These are phyloP conservation scores for Gnathonemus longibarbis DNA, from an alignment of 2,113 vertebrate genomes.

Conservation along the genomic window DNA sequence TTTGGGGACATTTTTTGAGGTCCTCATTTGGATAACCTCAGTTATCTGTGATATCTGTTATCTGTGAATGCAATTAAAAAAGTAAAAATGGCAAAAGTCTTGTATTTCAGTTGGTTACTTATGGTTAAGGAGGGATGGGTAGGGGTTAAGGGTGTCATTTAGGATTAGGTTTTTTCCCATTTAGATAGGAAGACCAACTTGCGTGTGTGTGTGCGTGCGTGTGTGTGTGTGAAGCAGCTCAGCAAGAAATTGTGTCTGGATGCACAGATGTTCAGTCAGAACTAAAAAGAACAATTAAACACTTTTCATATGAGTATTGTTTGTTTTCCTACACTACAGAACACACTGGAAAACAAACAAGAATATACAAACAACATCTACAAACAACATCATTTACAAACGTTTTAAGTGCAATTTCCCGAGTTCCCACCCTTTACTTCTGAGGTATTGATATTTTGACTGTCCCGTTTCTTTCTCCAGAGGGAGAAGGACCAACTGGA, in stretches of 20 bases:
- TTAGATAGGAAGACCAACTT: too few relatives aligned
- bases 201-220: background rate
- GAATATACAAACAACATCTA: background rate
- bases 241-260: background rate
- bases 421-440: background rate
- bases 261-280: background rate
- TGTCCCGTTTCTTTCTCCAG: conserved; percentile 32
- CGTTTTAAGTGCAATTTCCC: background rate
- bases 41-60: too few relatives aligned
- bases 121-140: too few relatives aligned
- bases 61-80: too few relatives aligned
- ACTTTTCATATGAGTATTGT: background rate
- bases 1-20: too few relatives aligned
- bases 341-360: background rate
- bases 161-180: too few relatives aligned
- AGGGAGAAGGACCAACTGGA: conserved; percentile 50
- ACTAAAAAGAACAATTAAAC: background rate
- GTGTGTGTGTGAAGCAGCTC: background rate
- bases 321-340: background rate
- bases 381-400: background rate
- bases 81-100: too few relatives aligned
- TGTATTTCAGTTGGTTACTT: too few relatives aligned
- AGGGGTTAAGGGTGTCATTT: too few relatives aligned
- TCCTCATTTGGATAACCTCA: too few relatives aligned
- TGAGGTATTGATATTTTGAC: background rate